Evolutionary conservation across 2,797 vertebrate genomes (phyloP).

Genomic region (Periparus ater): DNA sequence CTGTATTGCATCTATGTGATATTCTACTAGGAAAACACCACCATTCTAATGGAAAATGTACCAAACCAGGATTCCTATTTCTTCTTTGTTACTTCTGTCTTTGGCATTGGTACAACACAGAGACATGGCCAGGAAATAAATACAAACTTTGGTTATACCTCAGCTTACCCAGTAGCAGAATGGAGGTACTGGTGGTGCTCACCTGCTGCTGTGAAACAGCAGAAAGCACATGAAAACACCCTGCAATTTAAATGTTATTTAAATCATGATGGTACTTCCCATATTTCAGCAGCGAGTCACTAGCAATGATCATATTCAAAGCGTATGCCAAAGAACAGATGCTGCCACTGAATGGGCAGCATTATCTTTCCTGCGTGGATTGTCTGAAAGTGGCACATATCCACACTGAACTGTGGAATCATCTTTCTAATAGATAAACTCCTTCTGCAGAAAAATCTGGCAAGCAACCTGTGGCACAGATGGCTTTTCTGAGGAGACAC

Average conservation of each 20-base stretch:
- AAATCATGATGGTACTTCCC: not conserved
- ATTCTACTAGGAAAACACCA: not conserved
- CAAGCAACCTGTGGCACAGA: conserved; percentile 53
- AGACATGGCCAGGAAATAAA: not conserved
- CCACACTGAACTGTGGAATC: conserved; percentile 16
- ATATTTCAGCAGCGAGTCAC: conserved; percentile 20
- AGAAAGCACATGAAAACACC: not conserved
- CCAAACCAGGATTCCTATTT: not conserved
- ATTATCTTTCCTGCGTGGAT: conserved; percentile 54
- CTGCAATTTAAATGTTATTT: not conserved
- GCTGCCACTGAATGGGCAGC: conserved; percentile 49
- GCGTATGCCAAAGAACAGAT: conserved; percentile 43
- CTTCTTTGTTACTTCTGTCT: not conserved
- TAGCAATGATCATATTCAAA: conserved; percentile 4
- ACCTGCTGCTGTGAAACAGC: not conserved
- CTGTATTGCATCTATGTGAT: not conserved
- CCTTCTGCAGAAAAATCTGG: conserved; percentile 59
- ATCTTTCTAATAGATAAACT: conserved; percentile 45
- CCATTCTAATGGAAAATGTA: not conserved
- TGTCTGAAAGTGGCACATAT: conserved; percentile 45
- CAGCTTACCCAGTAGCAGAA: not conserved
- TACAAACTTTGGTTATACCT: not conserved
- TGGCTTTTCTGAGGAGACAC: not conserved
- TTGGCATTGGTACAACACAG: not conserved
- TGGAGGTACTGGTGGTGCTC: not conserved